A percentile compares a stretch with the other conserved stretches of the same genome.
These are phyloP conservation scores for Galerucella pusilla DNA, from an alignment of 2,888 invertebrate species.

Conservation along the genomic window DNA sequence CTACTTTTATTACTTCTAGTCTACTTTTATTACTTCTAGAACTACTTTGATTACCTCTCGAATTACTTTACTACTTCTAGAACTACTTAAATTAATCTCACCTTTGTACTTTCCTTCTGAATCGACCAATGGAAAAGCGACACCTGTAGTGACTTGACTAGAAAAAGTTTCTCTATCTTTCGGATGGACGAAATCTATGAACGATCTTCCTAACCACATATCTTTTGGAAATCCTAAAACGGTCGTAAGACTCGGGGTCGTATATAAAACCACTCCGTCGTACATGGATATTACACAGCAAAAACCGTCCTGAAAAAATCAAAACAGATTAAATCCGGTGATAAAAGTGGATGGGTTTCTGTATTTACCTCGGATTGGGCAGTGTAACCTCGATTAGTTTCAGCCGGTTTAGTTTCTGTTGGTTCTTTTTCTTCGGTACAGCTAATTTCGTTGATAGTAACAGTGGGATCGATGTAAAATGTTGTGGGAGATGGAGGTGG, in stretches of 20 bases:
- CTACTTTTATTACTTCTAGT: too few relatives aligned
- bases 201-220: slow-evolving; percentile 87
- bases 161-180: slow-evolving; percentile 80
- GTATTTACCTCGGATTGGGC: slow-evolving; percentile 55
- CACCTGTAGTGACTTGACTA: slow-evolving; percentile 77
- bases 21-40: too few relatives aligned
- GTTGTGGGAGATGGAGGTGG: slow-evolving; percentile 49
- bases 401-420: slow-evolving; percentile 29
- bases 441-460: slow-evolving; percentile 17
- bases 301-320: slow-evolving; percentile 74
- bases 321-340: background rate
- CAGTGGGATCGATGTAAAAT: slow-evolving; percentile 41
- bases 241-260: slow-evolving; percentile 75
- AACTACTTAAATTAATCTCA: too few relatives aligned
- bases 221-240: slow-evolving; percentile 83
- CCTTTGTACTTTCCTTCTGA: slow-evolving; percentile 62
- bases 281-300: slow-evolving; percentile 85
- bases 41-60: too few relatives aligned
- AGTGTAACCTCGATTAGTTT: slow-evolving; percentile 44
- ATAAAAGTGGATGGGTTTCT: background rate
- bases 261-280: slow-evolving; percentile 83
- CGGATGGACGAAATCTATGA: slow-evolving; percentile 88
- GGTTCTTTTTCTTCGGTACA: slow-evolving; percentile 28
- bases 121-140: slow-evolving; percentile 71
- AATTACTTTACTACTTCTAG: too few relatives aligned